Evolutionary conservation across 2,888 invertebrate species (phyloP), one percentile per base, ranked within the genome.

Genomic region (Bedellia somnulentella): DNA sequence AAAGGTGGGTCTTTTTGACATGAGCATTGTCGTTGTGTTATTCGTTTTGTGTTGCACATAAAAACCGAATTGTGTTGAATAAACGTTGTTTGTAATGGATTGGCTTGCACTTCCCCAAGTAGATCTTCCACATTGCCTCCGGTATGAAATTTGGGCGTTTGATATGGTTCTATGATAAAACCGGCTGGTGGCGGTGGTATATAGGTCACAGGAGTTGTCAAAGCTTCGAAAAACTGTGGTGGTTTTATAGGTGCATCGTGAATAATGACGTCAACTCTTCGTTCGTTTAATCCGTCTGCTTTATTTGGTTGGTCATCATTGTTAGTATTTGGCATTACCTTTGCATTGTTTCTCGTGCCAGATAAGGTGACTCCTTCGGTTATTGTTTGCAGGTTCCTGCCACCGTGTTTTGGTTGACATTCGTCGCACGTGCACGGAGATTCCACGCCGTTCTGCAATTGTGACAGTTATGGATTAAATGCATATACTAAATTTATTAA

Each of bases 111-210:
- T 36, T 86, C 86, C 34, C 83, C 81, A 0, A 86, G 57, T 24
- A 86, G 57, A 36, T 86, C 82, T 41, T 86, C 86, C 23, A 86
- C 62, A 46, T 86, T 86, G 0, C 83, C 84, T 8, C 81, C 82
- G 14, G 77, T 80, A 43, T 67, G 67, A 50, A 77, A 77, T 23
- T 66, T 52, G 30, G 62, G 66, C 1, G 60, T 44, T 43, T 62
- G 64, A 43, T 60, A 67, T 2, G 71, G 64, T 14, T 62, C 61
- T 14, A 68, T 47, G 22, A 71, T 60, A 43, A 75, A 73, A 12
- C 73, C 73, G 4, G 73, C 68, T 2, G 70, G 67, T 8, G 68
- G 68, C 14, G 32, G 10, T 29, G 60, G 44, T 40, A 66, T 64
- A 40, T 57, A 64, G n/a, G 71, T 64, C 9, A 59, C 56, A 8